These are phyloP conservation scores for Hemaris fuciformis DNA, from an alignment of 2,888 invertebrate genomes.

Conservation along the genomic window DNA sequence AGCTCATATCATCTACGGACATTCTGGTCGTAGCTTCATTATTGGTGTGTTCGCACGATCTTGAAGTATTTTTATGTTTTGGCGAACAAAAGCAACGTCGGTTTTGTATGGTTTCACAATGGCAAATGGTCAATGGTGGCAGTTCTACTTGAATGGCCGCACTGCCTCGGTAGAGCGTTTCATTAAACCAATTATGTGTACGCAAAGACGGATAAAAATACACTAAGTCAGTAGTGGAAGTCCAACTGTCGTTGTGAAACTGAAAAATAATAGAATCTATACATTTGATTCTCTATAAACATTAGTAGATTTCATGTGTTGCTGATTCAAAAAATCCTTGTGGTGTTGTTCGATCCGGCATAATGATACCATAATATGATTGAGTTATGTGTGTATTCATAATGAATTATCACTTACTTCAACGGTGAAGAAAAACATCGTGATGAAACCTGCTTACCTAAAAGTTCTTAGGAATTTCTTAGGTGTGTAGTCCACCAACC, in stretches of 20 bases:
- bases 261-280: conserved; percentile 33
- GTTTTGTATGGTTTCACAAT: conserved; percentile 29
- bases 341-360: too few species aligned
- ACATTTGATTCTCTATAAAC: neutral
- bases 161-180: conserved; percentile 24
- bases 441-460: too few species aligned
- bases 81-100: conserved; percentile 38
- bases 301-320: too few species aligned
- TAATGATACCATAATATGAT: too few species aligned
- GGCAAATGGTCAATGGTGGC: conserved; percentile 26
- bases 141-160: conserved; percentile 46
- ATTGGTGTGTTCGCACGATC: neutral
- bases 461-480: too few species aligned
- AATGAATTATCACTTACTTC: too few species aligned
- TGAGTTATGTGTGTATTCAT: too few species aligned
- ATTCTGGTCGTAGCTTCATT: conserved; percentile 18
- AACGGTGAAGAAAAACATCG: too few species aligned
- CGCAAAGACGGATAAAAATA: conserved; percentile 57
- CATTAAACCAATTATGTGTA: conserved; percentile 26
- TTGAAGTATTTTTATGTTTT: neutral
- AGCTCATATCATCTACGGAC: conserved; percentile 20
- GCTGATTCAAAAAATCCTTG: too few species aligned
- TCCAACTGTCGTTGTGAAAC: conserved; percentile 68
- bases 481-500: too few species aligned
- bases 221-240: conserved; percentile 69